Percentiles rank a stretch among this genome's conserved stretches.
Conservation (phyloP, 2,888 invertebrate genomes). For the Andricus quercusramuli region DNA sequence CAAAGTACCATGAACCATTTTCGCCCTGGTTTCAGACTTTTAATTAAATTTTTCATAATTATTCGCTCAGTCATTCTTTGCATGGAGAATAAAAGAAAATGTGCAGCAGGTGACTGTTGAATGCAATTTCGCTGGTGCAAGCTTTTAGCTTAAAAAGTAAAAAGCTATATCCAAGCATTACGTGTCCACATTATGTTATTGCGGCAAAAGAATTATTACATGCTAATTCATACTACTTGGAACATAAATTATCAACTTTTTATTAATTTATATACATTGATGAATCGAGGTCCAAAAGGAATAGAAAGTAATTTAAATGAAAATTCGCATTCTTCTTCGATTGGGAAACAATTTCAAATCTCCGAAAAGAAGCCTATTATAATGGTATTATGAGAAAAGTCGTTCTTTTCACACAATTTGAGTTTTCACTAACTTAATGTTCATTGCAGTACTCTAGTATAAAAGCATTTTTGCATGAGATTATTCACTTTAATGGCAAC, state of each 20-base stretch:
- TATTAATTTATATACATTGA: neutral
- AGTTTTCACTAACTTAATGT: too few species aligned
- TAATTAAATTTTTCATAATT: conserved; percentile 11
- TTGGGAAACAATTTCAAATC: neutral
- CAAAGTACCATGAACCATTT: neutral
- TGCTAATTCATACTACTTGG: too few species aligned
- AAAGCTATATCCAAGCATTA: neutral
- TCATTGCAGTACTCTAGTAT: too few species aligned
- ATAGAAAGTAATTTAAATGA: neutral
- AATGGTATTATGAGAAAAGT: neutral
- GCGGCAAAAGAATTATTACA: conserved; percentile 2
- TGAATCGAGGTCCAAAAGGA: neutral
- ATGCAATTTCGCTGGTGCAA: neutral
- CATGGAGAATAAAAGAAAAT: neutral
- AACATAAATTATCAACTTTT: too few species aligned
- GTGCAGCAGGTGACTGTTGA: conserved; percentile 2
- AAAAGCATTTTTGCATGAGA: too few species aligned
- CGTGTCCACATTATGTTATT: conserved; percentile 2
- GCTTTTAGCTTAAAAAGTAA: neutral
- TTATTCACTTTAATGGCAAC: too few species aligned
- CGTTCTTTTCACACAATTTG: too few species aligned
- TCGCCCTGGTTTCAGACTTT: neutral
- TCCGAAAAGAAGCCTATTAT: neutral
- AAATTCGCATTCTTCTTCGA: neutral
- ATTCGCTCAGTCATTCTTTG: conserved; percentile 7